phyloP scores from a whole-genome alignment of 2,888 invertebrate genomes.

The Microdon myrmicae region DNA sequence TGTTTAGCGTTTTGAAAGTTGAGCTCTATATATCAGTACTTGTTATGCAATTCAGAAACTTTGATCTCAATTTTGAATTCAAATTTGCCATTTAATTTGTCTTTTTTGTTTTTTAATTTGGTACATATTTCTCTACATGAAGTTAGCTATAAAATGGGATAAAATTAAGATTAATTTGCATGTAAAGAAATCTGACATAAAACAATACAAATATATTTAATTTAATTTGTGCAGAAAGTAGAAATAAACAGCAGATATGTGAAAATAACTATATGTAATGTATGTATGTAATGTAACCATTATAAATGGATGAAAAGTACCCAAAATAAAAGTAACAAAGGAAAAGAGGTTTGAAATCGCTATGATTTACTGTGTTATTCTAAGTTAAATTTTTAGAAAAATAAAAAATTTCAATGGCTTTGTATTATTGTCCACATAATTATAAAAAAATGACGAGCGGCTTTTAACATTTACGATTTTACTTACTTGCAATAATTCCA shows the following conservation, averaged over 20 bases:
- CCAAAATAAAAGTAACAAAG: constrained; percentile 4
- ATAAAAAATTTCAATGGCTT: constrained; percentile 1
- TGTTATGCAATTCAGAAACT: constrained; percentile 9
- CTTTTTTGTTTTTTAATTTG: constrained; percentile 28
- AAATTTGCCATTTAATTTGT: too few relatives aligned
- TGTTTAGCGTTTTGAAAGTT: constrained; percentile 17
- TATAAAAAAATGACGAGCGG: not conserved
- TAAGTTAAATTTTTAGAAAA: not conserved
- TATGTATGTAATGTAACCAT: too few relatives aligned
- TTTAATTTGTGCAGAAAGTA: constrained; percentile 14
- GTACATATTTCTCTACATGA: constrained; percentile 64
- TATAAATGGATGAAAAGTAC: too few relatives aligned
- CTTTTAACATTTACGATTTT: constrained; percentile 5
- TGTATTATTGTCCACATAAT: not conserved
- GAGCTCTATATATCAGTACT: constrained; percentile 18
- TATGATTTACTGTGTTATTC: constrained; percentile 5
- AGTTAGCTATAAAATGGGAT: constrained; percentile 65
- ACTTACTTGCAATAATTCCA: constrained; percentile 90
- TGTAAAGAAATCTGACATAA: constrained; percentile 17
- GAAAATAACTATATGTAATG: constrained; percentile 5
- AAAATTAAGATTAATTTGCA: constrained; percentile 40
- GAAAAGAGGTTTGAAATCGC: not conserved
- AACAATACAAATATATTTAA: constrained; percentile 12
- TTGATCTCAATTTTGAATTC: constrained; percentile 14
- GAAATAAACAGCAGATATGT: not conserved